phyloP scores from a whole-genome alignment of 2,113 vertebrate species.

The Nicator chloris region DNA sequence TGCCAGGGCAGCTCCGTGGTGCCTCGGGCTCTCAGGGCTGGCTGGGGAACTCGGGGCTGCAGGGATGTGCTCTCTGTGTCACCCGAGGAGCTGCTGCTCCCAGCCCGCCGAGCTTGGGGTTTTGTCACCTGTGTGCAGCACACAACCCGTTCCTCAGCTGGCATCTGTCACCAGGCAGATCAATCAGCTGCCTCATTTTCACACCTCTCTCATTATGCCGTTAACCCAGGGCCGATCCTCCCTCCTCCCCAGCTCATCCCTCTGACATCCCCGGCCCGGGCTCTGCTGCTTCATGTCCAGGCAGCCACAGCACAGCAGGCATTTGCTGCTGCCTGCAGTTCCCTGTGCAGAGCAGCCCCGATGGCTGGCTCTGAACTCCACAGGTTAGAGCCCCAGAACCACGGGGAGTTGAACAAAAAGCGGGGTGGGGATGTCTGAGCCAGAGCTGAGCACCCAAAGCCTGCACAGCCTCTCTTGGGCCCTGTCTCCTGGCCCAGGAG shows the following conservation, averaged over 20 bases:
- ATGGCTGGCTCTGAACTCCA: background rate
- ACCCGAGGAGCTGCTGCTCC: background rate
- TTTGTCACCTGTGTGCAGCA: background rate
- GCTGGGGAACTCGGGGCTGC: background rate
- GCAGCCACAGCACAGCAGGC: background rate
- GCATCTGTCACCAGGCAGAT: constrained; percentile 4
- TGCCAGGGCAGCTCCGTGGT: background rate
- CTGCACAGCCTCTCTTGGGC: background rate
- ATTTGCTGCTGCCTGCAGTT: constrained; percentile 35
- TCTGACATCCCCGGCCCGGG: constrained; percentile 24
- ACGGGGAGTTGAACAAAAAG: background rate
- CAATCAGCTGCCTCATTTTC: constrained; percentile 15
- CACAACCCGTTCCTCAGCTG: background rate
- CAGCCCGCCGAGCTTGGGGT: background rate
- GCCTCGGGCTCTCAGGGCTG: background rate
- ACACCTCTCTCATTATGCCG: constrained; percentile 13
- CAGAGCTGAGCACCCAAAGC: background rate
- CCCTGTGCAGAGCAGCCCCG: background rate
- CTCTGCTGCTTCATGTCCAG: constrained; percentile 49
- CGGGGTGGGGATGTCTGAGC: background rate
- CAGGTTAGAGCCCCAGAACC: background rate
- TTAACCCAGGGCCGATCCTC: constrained; percentile 7
- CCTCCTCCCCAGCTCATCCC: background rate
- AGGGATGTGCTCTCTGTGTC: constrained; percentile 6
- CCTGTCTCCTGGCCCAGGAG: background rate